Evolutionary conservation across 2,888 invertebrate genomes (phyloP).

Genomic region (Cerastoderma edule): DNA sequence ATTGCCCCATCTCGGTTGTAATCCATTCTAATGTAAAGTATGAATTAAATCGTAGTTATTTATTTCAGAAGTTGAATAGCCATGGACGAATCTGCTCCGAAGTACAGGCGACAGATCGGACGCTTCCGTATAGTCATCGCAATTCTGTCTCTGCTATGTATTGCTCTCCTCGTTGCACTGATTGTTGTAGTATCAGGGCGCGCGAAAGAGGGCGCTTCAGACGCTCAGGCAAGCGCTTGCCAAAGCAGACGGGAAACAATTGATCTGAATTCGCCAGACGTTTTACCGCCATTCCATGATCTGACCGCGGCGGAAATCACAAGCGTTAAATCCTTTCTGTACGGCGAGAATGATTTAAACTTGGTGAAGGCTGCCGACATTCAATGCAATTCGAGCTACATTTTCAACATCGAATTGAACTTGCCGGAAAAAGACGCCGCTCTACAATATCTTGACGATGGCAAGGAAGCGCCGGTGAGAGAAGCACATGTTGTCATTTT

Average conservation of each 20-base stretch:
- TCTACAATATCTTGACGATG: conserved; percentile 43
- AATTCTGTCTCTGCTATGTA: neutral
- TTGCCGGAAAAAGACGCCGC: conserved; percentile 49
- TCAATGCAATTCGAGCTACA: conserved; percentile 40
- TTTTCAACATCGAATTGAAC: conserved; percentile 50
- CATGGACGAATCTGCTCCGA: conserved; percentile 2
- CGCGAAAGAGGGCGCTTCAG: too few relatives aligned
- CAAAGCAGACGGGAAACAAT: neutral
- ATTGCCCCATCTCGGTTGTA: too few relatives aligned
- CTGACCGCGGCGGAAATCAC: conserved; percentile 51
- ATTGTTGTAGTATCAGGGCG: conserved; percentile 10
- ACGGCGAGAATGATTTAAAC: conserved; percentile 44
- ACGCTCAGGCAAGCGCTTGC: neutral
- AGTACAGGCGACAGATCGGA: conserved; percentile 27
- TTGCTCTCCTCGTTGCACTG: conserved; percentile 23
- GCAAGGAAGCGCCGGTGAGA: conserved; percentile 57
- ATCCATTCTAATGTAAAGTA: too few relatives aligned
- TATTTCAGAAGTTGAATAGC: too few relatives aligned
- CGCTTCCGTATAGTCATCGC: conserved; percentile 23
- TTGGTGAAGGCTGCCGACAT: conserved; percentile 37
- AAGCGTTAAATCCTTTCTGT: conserved; percentile 42
- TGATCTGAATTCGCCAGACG: conserved; percentile 48
- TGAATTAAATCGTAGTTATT: too few relatives aligned
- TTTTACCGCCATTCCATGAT: conserved; percentile 55
- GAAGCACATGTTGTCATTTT: conserved; percentile 71